A percentile compares a stretch with the other conserved stretches of the same genome.
These are phyloP conservation scores for Plusia festucae DNA, from an alignment of 2,888 invertebrate genomes.

Conservation along the genomic window DNA sequence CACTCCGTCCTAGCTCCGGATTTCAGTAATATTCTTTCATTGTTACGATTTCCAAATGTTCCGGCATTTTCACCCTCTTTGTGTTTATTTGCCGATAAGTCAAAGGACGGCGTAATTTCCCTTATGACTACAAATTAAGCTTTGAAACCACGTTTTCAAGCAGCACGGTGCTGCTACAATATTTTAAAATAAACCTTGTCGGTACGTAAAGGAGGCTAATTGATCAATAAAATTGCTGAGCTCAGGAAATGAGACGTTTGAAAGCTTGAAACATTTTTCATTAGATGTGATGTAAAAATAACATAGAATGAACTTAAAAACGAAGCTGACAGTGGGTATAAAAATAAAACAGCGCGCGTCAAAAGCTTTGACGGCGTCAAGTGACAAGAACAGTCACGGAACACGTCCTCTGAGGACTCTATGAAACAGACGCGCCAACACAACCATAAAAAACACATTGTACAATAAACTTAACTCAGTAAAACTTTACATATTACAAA, in stretches of 20 bases:
- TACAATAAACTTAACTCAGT: neutral
- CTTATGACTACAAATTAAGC: constrained; percentile 17
- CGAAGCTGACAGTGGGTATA: neutral
- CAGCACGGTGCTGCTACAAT: neutral
- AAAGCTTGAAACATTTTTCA: neutral
- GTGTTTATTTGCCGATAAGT: constrained; percentile 45
- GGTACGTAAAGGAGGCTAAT: neutral
- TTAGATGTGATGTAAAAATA: neutral
- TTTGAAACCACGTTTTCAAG: neutral
- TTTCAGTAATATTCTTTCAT: constrained; percentile 61
- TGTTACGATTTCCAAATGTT: constrained; percentile 58
- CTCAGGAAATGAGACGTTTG: neutral
- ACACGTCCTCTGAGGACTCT: neutral
- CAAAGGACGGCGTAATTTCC: constrained; percentile 40
- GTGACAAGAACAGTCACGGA: neutral
- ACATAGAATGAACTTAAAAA: neutral
- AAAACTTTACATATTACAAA: neutral
- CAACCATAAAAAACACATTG: neutral
- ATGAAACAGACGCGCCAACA: neutral
- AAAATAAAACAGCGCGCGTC: neutral
- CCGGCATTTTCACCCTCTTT: constrained; percentile 40
- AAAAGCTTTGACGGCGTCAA: constrained; percentile 2
- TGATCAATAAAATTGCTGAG: neutral
- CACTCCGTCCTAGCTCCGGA: constrained; percentile 54
- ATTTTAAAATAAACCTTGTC: neutral